Evolutionary conservation across 1,140 invertebrate genomes (phyloP).

Genomic region (Metaphire vulgaris): DNA sequence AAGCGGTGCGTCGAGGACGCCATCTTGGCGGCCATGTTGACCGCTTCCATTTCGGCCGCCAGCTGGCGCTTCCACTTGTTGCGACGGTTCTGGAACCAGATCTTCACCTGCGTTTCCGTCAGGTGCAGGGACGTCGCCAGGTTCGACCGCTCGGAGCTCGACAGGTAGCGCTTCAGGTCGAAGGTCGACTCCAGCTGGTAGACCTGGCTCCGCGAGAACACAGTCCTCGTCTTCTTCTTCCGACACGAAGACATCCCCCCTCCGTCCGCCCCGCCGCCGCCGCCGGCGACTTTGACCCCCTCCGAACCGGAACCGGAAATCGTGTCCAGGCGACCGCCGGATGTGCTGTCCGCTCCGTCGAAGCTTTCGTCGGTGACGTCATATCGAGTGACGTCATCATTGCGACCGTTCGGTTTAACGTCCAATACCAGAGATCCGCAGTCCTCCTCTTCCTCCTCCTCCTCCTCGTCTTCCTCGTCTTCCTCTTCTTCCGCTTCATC

Average conservation of each 20-base stretch:
- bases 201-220: slow-evolving; percentile 83
- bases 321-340: too few species aligned
- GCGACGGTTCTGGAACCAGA: slow-evolving; percentile 85
- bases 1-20: too few species aligned
- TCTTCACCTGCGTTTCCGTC: slow-evolving; percentile 77
- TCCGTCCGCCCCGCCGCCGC: too few species aligned
- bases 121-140: slow-evolving; percentile 84
- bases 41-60: slow-evolving; percentile 88
- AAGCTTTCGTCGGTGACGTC: background rate
- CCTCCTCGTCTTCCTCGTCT: background rate
- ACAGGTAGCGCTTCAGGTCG: slow-evolving; percentile 94
- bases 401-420: background rate
- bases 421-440: background rate
- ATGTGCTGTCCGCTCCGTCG: background rate
- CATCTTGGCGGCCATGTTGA: background rate
- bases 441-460: background rate
- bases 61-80: slow-evolving; percentile 98
- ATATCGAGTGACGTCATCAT: background rate
- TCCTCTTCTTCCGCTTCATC: background rate
- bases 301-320: background rate
- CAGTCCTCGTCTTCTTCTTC: slow-evolving; percentile 96
- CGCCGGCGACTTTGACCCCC: too few species aligned
- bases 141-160: slow-evolving; percentile 87
- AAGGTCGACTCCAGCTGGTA: slow-evolving; percentile 96
- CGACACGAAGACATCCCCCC: slow-evolving; percentile 46